Conservation (phyloP, 2,113 vertebrate genomes). For the Rutilus rutilus region DNA sequence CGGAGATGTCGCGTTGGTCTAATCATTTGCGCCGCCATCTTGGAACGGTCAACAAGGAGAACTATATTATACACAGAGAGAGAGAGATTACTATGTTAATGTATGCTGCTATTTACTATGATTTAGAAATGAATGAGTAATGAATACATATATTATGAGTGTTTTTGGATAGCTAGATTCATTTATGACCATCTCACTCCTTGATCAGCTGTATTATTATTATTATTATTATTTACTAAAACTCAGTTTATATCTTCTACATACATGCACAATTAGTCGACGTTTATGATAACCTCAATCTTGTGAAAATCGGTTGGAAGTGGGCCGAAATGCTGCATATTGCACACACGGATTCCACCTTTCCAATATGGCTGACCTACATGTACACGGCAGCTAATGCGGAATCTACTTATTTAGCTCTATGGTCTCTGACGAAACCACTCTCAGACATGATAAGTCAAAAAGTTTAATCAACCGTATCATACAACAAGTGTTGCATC, state of each 20-base stretch:
- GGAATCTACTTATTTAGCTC: rapidly evolving
- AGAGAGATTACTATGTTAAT: background rate
- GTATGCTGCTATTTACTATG: background rate
- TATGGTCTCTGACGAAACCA: background rate
- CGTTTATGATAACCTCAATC: background rate
- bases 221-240: background rate
- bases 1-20: background rate
- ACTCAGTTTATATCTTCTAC: background rate
- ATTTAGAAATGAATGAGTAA: background rate
- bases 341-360: background rate
- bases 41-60: background rate
- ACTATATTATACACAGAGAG: too few species aligned
- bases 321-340: background rate
- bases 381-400: background rate
- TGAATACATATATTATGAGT: background rate
- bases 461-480: slow-evolving; percentile 6
- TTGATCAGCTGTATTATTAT: background rate
- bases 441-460: slow-evolving; percentile 65
- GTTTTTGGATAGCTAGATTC: background rate
- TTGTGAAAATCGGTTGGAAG: background rate
- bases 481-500: background rate
- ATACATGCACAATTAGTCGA: background rate
- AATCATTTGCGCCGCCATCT: background rate
- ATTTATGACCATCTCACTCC: background rate
- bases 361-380: background rate